Evolutionary conservation across 2,113 vertebrate genomes (phyloP), one percentile per base, ranked within the genome.

Genomic region (Psittacula cyanocephala): DNA sequence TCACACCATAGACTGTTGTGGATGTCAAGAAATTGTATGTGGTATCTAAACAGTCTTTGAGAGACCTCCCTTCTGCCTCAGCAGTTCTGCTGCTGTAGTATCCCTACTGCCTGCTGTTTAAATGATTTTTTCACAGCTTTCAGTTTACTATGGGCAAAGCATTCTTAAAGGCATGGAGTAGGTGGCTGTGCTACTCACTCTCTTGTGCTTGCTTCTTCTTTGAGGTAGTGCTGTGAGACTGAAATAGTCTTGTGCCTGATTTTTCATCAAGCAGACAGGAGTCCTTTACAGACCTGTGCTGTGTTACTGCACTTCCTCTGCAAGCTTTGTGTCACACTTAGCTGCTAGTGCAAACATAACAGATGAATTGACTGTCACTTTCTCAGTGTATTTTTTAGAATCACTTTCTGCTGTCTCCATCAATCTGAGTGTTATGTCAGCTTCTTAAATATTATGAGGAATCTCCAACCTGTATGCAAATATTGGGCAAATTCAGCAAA

Each of bases 311-410:
- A 84, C 81, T 76, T 89, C 35, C 47, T 63, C 65, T 60, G 63
- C 46, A 72, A 85, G 64, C 33, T 93, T 78, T 68, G 50, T 86
- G 83, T 74, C 76, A 75, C 76, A 6, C 71, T 74, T 86, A 33
- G 37, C 69, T 91, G n/a, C 41, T 77, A 44, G 59, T 63, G 67
- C 78, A 96, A 96, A 62, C 82, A 49, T 9, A 72, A 27, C 84
- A 89, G 91, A 92, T 57, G 75, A 89, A 44, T 81, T 69, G 92
- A 65, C 94, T 96, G 46, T 77, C 78, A 7, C 75, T 91, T 91
- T 72, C 89, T 67, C 79, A 55, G 59, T 49, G 39, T 82, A 20
- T 52, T 83, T 89, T 92, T 94, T 85, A 93, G 67, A 93, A 86
- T 46, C 71, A 86, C 88, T 68, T 93, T 80, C 93, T 93, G 80